These are phyloP conservation scores for Drosophila sucinea DNA, from an alignment of 1,140 invertebrate species.

Conservation along the genomic window DNA sequence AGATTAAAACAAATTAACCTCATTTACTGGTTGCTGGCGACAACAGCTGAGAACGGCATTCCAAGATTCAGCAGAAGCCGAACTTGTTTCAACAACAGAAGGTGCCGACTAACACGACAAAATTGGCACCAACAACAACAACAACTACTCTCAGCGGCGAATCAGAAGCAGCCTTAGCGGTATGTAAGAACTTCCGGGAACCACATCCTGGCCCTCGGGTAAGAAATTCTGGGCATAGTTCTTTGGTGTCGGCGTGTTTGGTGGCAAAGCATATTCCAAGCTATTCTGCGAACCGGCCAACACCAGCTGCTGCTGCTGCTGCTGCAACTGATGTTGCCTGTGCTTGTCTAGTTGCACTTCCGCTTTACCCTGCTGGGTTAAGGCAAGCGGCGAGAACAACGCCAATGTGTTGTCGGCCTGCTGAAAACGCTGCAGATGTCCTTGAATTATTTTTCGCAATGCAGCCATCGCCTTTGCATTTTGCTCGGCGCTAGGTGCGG, in stretches of 20 bases:
- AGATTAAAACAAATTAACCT: slow-evolving; percentile 74
- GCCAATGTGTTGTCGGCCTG: slow-evolving; percentile 38
- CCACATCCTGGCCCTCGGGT: slow-evolving; percentile 71
- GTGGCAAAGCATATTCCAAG: slow-evolving; percentile 48
- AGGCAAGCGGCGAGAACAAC: slow-evolving; percentile 31
- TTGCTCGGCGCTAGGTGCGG: slow-evolving; percentile 24
- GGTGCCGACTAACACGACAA: slow-evolving; percentile 43
- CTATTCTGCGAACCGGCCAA: slow-evolving; percentile 35
- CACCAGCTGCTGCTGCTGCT: slow-evolving; percentile 44
- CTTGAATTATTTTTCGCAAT: slow-evolving; percentile 58
- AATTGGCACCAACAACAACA: neutral
- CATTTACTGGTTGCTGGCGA: slow-evolving; percentile 60
- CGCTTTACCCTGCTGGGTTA: slow-evolving; percentile 18
- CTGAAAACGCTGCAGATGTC: slow-evolving; percentile 65
- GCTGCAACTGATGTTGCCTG: slow-evolving; percentile 19
- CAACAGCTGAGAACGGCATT: slow-evolving; percentile 33
- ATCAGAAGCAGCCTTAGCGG: slow-evolving; percentile 63
- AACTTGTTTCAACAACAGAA: slow-evolving; percentile 42
- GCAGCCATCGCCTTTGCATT: slow-evolving; percentile 52
- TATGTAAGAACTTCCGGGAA: slow-evolving; percentile 80
- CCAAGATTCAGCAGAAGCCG: slow-evolving; percentile 32
- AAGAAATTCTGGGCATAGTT: slow-evolving; percentile 75
- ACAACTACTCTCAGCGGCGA: slow-evolving; percentile 46
- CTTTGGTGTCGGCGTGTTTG: slow-evolving; percentile 69
- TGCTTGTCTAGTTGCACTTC: slow-evolving; percentile 31